Base-by-base conservation (phyloP, 2,797 vertebrate species). In the Buphagus erythrorhynchus region DNA sequence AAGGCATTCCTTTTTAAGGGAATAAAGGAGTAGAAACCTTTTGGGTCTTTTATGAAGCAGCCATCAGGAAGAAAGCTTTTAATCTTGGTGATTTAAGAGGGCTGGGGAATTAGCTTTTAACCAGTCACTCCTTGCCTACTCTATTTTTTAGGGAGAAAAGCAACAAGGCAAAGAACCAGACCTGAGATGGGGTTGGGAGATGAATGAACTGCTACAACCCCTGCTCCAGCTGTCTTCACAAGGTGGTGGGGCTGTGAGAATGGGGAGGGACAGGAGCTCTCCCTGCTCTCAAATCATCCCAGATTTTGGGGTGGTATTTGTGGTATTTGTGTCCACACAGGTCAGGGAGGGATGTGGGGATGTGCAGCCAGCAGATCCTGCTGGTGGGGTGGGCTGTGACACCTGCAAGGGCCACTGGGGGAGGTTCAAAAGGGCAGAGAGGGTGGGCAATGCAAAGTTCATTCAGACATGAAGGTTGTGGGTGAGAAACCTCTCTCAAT, bases 1-100 rank as follows among this genome's bases (percentile, higher is more conserved):
- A 52, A 49, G 8, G 8, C 3, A 5, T 63, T 88, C 43, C 28
- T 86, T 88, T 69, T 59, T 40, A 80, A 80, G 42, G 36, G 54
- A 73, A 87, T 36, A 59, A 88, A 95, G 66, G 80, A 69, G 17
- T 55, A 42, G 66, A 88, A 93, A 71, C 36, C 77, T 73, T 79
- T 45, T 38, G 42, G 36, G 73, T 74, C 67, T 92, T 88, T 85
- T 77, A 36, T 28, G 49, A 95, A 89, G 81, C 69, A 52, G 38
- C 75, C 83, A 29, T 58, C 5, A 7, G 76, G 71, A 95, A 89
- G 59, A 79, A 92, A 88, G 61, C 46, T 74, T 82, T 92, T 83
- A 58, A 91, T 95, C 69, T 38, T 42, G 35, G 19, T 0, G 0
- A 45, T 79, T 89, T 76, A 43, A 71, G 58, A 76, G 73, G 75